Percentiles rank a stretch among this genome's conserved stretches.
Evolutionary conservation across 2,113 vertebrate genomes (phyloP).

Genomic region (Corvus moneduloides): DNA sequence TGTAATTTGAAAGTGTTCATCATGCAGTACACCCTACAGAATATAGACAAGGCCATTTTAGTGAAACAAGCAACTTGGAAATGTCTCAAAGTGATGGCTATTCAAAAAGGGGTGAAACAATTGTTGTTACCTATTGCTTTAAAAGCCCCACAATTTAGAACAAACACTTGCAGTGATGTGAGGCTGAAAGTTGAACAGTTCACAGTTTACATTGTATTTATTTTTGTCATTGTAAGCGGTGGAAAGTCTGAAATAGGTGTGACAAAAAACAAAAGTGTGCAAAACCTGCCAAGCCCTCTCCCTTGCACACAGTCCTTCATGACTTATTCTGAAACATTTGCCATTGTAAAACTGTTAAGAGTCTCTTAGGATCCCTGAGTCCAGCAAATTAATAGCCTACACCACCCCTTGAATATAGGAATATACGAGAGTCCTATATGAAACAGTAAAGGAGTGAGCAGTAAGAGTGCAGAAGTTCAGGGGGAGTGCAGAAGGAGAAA

Average conservation of each 20-base stretch:
- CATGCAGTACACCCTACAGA: constrained; percentile 44
- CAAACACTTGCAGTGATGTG: not conserved
- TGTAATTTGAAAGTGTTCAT: constrained; percentile 75
- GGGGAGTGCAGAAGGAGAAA: not conserved
- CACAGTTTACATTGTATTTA: not conserved
- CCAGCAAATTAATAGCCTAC: not conserved
- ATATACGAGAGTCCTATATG: not conserved
- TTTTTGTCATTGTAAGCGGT: not conserved
- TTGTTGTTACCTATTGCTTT: not conserved
- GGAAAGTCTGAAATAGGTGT: not conserved
- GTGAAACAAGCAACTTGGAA: constrained; percentile 36
- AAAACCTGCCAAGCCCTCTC: not conserved
- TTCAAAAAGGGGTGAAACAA: not conserved
- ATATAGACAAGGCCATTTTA: constrained; percentile 54
- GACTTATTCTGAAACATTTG: not conserved
- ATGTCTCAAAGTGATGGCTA: not conserved
- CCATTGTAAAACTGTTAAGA: not conserved
- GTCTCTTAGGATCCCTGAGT: not conserved
- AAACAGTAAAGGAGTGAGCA: not conserved
- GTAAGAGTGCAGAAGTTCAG: not conserved
- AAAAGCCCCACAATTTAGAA: not conserved
- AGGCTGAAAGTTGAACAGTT: not conserved
- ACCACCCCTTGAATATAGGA: not conserved
- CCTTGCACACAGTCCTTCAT: not conserved
- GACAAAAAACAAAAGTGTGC: not conserved